Conservation (phyloP, 2,797 vertebrate genomes). For the Mormyrops attenuatus region DNA sequence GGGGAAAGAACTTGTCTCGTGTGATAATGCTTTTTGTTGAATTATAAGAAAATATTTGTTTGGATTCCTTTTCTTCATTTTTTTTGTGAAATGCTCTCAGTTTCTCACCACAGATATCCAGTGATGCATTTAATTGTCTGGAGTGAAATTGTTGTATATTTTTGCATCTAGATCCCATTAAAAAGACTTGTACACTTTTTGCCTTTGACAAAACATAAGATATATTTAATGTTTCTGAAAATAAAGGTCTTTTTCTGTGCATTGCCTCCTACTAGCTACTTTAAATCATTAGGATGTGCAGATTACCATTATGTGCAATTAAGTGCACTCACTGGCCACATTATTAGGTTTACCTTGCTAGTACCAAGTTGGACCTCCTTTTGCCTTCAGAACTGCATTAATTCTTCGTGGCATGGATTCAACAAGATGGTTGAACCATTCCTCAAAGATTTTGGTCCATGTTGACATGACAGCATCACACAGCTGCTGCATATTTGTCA, state of each 20-base stretch:
- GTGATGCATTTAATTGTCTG: conserved; percentile 6
- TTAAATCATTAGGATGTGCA: neutral
- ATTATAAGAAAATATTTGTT: neutral
- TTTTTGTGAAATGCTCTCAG: conserved; percentile 2
- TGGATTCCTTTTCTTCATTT: neutral
- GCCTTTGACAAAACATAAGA: neutral
- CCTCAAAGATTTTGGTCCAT: neutral
- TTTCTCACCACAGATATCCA: neutral
- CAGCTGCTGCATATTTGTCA: neutral
- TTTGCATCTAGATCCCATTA: neutral
- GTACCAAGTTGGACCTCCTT: neutral
- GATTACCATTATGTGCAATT: neutral
- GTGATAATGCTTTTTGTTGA: conserved; percentile 34
- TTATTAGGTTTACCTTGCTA: neutral
- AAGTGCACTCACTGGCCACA: neutral
- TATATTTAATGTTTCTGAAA: conserved; percentile 23
- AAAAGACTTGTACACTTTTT: neutral
- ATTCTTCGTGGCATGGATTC: neutral
- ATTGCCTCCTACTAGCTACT: neutral
- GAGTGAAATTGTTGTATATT: conserved; percentile 5
- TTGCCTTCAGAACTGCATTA: neutral
- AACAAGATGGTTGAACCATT: neutral
- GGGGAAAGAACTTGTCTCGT: conserved; percentile 21
- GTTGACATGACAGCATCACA: neutral
- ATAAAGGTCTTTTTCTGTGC: conserved; percentile 20